A percentile compares a stretch with the other conserved stretches of the same genome.
Conservation (phyloP, 2,888 invertebrate species). For the Notodonta dromedarius region DNA sequence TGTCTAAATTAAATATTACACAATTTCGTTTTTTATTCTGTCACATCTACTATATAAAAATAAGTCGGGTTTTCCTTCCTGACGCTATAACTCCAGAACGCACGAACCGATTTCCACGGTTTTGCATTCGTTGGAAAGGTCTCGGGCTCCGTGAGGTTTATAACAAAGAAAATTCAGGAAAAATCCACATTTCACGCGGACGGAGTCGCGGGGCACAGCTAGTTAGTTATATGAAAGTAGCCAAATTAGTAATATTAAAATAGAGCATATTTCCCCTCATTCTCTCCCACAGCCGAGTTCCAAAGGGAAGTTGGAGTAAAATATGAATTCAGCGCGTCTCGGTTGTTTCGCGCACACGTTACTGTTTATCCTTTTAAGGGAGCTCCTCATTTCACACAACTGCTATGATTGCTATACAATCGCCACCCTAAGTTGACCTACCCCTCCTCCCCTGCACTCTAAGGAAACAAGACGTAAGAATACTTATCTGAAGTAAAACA, state of each 20-base stretch:
- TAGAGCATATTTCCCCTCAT: slow-evolving; percentile 46
- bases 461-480: slow-evolving; percentile 25
- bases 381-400: slow-evolving; percentile 80
- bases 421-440: slow-evolving; percentile 55
- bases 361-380: slow-evolving; percentile 83
- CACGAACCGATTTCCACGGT: no score
- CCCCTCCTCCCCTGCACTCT: slow-evolving; percentile 25
- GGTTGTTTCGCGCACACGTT: slow-evolving; percentile 81
- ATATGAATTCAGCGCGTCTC: slow-evolving; percentile 78
- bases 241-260: slow-evolving; percentile 11
- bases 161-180: no score
- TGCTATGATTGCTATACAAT: slow-evolving; percentile 80
- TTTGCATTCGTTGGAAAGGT: no score
- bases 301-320: slow-evolving; percentile 70
- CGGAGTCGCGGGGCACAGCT: no score
- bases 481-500: slow-evolving; percentile 31
- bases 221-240: no score
- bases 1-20: no score
- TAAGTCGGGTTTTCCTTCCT: no score
- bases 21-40: no score
- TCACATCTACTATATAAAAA: no score
- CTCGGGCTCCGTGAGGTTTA: no score
- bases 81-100: no score
- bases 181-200: no score
- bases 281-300: slow-evolving; percentile 47